These are phyloP conservation scores for Gnatocerus cornutus DNA, from an alignment of 2,888 invertebrate species.

Conservation along the genomic window DNA sequence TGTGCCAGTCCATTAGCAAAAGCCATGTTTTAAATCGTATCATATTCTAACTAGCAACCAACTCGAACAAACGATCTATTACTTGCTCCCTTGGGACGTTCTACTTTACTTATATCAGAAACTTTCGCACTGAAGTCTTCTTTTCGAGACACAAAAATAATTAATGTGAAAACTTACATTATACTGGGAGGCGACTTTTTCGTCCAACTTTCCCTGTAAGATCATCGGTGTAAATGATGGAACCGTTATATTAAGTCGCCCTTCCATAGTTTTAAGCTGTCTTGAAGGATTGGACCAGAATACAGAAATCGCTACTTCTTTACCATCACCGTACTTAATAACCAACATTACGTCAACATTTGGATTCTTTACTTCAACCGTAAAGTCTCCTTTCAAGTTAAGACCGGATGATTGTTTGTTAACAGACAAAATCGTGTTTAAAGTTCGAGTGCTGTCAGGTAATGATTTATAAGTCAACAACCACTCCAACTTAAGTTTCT, in stretches of 20 bases:
- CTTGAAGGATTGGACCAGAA: slow-evolving; percentile 80
- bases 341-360: slow-evolving; percentile 73
- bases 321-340: slow-evolving; percentile 75
- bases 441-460: slow-evolving; percentile 73
- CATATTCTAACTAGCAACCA: slow-evolving; percentile 57
- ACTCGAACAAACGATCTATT: slow-evolving; percentile 56
- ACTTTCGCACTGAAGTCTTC: slow-evolving; percentile 55
- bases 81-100: slow-evolving; percentile 55
- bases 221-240: slow-evolving; percentile 83
- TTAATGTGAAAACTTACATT: slow-evolving; percentile 74
- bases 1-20: slow-evolving; percentile 56
- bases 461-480: slow-evolving; percentile 71
- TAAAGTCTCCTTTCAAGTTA: slow-evolving; percentile 77
- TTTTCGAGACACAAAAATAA: slow-evolving; percentile 58
- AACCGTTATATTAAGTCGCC: slow-evolving; percentile 81
- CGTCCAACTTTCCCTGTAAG: slow-evolving; percentile 78
- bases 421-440: slow-evolving; percentile 78
- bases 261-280: slow-evolving; percentile 79
- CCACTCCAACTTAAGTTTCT: slow-evolving; percentile 77
- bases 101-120: slow-evolving; percentile 57
- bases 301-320: slow-evolving; percentile 75
- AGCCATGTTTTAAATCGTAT: slow-evolving; percentile 54
- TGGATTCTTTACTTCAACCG: slow-evolving; percentile 72
- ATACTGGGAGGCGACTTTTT: slow-evolving; percentile 80
- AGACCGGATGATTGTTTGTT: slow-evolving; percentile 79